Conservation (phyloP, 2,113 vertebrate genomes). For the Pelecanus crispus region DNA sequence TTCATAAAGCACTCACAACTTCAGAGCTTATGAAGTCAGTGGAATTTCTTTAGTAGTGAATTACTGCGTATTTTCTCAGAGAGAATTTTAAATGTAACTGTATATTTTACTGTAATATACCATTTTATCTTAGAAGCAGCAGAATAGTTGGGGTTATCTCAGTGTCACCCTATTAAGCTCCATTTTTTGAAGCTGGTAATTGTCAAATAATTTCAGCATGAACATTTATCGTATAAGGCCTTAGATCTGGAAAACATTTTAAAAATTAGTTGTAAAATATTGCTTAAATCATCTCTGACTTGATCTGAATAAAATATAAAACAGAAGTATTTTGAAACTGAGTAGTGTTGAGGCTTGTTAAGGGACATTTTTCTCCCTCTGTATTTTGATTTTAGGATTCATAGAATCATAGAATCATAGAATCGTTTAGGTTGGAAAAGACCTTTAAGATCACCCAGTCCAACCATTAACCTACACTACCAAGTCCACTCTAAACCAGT, state of each 20-base stretch:
- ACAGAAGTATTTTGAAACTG: not conserved
- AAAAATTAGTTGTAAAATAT: not conserved
- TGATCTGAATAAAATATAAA: slow-evolving; percentile 5
- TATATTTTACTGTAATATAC: not conserved
- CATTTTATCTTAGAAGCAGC: not conserved
- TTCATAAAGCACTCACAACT: not conserved
- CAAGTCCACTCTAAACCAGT: too few species aligned
- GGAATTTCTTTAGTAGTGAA: not conserved
- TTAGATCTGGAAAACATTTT: not conserved
- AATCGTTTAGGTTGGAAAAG: too few species aligned
- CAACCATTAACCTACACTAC: too few species aligned
- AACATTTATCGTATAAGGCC: not conserved
- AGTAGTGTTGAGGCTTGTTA: not conserved
- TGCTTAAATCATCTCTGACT: not conserved
- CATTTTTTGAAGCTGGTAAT: not conserved
- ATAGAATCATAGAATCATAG: too few species aligned
- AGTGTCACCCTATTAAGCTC: not conserved
- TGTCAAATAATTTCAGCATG: not conserved
- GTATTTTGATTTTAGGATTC: not conserved
- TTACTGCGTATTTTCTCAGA: slow-evolving; percentile 27
- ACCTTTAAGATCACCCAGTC: too few species aligned
- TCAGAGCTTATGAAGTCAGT: not conserved
- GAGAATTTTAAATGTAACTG: not conserved
- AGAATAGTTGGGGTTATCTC: not conserved
- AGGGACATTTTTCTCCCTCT: not conserved